A percentile compares a stretch with the other conserved stretches of the same genome.
These are phyloP conservation scores for Centropristis striata DNA, from an alignment of 2,113 vertebrate species.

Conservation along the genomic window DNA sequence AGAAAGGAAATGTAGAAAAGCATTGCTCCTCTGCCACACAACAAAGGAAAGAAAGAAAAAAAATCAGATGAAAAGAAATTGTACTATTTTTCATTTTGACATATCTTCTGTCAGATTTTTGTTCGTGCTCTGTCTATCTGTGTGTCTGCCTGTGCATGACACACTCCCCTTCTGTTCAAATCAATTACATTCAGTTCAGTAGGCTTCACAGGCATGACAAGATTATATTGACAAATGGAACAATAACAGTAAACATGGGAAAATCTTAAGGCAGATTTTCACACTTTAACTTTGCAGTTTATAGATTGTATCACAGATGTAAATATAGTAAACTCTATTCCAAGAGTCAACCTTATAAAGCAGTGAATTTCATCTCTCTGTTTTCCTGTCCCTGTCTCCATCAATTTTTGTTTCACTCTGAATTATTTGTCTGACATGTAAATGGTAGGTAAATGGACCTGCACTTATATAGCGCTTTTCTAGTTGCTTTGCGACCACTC, in stretches of 20 bases:
- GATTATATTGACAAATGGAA: conserved; percentile 50
- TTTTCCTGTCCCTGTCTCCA: conserved; percentile 14
- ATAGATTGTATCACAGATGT: conserved; percentile 37
- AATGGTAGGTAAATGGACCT: too few species aligned
- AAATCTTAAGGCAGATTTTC: conserved; percentile 28
- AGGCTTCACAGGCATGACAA: conserved; percentile 29
- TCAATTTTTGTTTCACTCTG: conserved; percentile 16
- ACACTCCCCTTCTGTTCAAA: conserved; percentile 35
- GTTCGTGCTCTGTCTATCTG: neutral
- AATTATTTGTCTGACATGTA: conserved; percentile 15
- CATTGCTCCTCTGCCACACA: conserved; percentile 9
- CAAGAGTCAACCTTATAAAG: conserved; percentile 4
- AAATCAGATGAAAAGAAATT: conserved; percentile 53
- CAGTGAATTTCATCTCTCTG: neutral
- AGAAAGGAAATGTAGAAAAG: conserved; percentile 31
- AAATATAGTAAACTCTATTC: conserved; percentile 36
- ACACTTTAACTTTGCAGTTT: conserved; percentile 26
- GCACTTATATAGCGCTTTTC: too few species aligned
- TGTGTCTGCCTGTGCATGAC: conserved; percentile 39
- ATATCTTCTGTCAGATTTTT: conserved; percentile 42
- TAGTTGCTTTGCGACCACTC: too few species aligned
- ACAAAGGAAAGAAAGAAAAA: conserved; percentile 44
- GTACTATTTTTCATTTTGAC: conserved; percentile 64
- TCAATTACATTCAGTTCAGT: conserved; percentile 41
- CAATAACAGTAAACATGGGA: conserved; percentile 30